Percentiles rank a stretch among this genome's conserved stretches.
These are phyloP conservation scores for Gymnoscopelus braueri DNA, from an alignment of 2,797 vertebrate species.

Conservation along the genomic window DNA sequence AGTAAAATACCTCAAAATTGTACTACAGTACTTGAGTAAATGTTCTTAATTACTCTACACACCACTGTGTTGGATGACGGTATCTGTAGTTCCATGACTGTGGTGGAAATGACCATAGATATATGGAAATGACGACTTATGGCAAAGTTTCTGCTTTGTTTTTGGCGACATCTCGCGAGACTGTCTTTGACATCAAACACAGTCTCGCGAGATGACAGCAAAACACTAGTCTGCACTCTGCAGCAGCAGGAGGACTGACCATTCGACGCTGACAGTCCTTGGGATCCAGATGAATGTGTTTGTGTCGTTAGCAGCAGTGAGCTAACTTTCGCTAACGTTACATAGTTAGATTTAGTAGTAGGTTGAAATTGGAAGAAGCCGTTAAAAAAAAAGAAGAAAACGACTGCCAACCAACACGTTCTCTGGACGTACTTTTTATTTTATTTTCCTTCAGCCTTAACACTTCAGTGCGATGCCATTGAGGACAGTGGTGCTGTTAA, in stretches of 20 bases:
- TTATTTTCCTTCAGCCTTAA: conserved; percentile 32
- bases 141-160: too few relatives aligned
- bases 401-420: conserved; percentile 57
- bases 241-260: conserved; percentile 65
- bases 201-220: too few relatives aligned
- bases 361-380: conserved; percentile 26
- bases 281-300: conserved; percentile 63
- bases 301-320: conserved; percentile 52
- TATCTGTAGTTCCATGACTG: too few relatives aligned
- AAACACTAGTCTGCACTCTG: conserved; percentile 34
- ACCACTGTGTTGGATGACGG: too few relatives aligned
- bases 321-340: conserved; percentile 66
- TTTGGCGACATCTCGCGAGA: too few relatives aligned
- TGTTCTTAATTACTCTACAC: too few relatives aligned
- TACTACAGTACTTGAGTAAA: too few relatives aligned
- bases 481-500: conserved; percentile 23
- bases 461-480: conserved; percentile 20
- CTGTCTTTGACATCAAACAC: too few relatives aligned
- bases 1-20: too few relatives aligned
- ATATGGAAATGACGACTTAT: too few relatives aligned
- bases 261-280: conserved; percentile 68
- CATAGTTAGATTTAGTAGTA: conserved; percentile 35
- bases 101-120: too few relatives aligned
- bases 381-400: conserved; percentile 33
- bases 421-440: conserved; percentile 14